phyloP scores from a whole-genome alignment of 2,888 invertebrate genomes.

The Himalopsyche japonica region DNA sequence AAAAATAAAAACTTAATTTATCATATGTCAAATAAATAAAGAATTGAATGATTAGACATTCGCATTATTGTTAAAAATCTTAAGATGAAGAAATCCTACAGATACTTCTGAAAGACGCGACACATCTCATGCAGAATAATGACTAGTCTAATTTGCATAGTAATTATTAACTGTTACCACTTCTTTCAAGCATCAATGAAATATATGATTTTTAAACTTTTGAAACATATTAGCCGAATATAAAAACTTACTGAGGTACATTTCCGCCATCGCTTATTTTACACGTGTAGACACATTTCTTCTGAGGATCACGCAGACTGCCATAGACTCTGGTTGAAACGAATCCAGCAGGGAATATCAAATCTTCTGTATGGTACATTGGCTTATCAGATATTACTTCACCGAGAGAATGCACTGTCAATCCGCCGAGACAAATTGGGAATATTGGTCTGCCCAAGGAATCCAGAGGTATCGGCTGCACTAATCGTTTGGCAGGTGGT shows the following conservation, averaged over 20 bases:
- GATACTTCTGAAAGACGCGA: too few species aligned
- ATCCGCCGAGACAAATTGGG: conserved; percentile 71
- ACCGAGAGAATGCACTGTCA: conserved; percentile 74
- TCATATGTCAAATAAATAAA: too few species aligned
- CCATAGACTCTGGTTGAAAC: conserved; percentile 77
- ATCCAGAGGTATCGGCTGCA: conserved; percentile 52
- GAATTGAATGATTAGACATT: too few species aligned
- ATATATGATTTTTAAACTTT: too few species aligned
- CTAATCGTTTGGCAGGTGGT: conserved; percentile 29
- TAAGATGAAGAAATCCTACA: too few species aligned
- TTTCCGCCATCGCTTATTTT: conserved; percentile 75
- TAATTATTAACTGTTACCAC: too few species aligned
- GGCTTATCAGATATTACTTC: conserved; percentile 71
- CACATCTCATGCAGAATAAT: too few species aligned
- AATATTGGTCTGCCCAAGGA: conserved; percentile 70
- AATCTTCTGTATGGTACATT: conserved; percentile 71
- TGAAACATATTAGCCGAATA: background rate
- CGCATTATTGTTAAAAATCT: too few species aligned
- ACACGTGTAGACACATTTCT: conserved; percentile 77
- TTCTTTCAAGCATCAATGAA: too few species aligned
- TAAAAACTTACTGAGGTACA: conserved; percentile 61
- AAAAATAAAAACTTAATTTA: too few species aligned
- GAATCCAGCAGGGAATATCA: conserved; percentile 78
- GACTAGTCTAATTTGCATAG: too few species aligned
- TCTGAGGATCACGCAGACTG: conserved; percentile 69